phyloP scores from a whole-genome alignment of 2,113 vertebrate genomes.

The Apodemus sylvaticus region DNA sequence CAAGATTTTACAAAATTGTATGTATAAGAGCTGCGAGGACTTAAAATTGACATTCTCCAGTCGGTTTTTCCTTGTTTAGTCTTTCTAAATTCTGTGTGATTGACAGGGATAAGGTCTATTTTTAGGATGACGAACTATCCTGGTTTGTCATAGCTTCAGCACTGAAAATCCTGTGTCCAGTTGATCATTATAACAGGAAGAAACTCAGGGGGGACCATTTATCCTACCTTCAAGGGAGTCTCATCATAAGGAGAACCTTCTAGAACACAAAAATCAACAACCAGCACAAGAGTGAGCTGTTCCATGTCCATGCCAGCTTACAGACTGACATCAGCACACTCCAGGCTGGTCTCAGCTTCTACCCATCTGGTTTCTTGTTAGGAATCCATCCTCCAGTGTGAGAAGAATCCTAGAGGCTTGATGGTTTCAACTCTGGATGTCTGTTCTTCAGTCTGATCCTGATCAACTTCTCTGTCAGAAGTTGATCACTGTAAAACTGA shows the following conservation, averaged over 20 bases:
- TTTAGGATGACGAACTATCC: background rate
- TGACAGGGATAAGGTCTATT: background rate
- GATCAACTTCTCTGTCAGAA: background rate
- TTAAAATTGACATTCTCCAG: conserved; percentile 3
- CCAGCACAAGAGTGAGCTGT: background rate
- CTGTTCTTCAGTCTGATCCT: background rate
- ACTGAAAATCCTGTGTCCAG: background rate
- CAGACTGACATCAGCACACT: background rate
- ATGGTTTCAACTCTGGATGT: background rate
- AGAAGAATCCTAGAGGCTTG: background rate
- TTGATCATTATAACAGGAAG: background rate
- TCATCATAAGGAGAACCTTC: background rate
- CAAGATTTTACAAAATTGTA: background rate
- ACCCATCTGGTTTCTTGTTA: background rate
- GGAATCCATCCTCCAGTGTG: background rate
- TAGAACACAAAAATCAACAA: background rate
- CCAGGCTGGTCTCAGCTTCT: background rate
- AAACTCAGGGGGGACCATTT: background rate
- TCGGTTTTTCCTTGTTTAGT: background rate
- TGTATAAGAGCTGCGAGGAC: background rate
- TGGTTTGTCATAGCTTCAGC: background rate
- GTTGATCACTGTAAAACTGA: background rate
- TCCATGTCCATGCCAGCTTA: background rate
- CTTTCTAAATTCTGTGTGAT: background rate
- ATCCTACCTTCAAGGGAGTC: background rate